These are phyloP conservation scores for Plodia interpunctella DNA, from an alignment of 1,140 invertebrate species.

Conservation along the genomic window DNA sequence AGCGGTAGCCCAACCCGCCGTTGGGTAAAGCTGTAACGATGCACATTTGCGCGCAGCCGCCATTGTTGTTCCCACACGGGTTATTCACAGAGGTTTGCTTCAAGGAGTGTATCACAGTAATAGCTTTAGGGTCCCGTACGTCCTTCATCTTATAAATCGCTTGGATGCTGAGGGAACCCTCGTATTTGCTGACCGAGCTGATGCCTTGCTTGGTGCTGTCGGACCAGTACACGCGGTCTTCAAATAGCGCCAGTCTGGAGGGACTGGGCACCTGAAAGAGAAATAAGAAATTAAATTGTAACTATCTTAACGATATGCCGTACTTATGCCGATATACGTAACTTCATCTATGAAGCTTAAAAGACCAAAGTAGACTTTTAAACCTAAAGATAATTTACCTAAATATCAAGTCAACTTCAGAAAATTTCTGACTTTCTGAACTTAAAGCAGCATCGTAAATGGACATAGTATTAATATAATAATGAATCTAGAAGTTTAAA, in stretches of 20 bases:
- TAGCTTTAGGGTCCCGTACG: constrained; percentile 89
- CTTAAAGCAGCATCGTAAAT: no score
- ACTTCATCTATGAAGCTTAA: no score
- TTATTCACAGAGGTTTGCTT: constrained; percentile 87
- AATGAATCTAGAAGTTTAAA: no score
- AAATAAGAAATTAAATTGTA: no score
- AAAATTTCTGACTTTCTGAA: no score
- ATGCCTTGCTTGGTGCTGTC: constrained; percentile 97
- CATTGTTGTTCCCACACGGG: constrained; percentile 94
- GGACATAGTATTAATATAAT: no score
- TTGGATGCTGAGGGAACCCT: constrained; percentile 85
- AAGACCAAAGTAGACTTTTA: no score
- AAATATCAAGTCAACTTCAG: no score
- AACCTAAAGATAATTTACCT: no score
- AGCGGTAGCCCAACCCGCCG: constrained; percentile 91
- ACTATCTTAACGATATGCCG: no score
- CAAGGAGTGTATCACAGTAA: constrained; percentile 88
- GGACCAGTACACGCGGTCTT: constrained; percentile 96
- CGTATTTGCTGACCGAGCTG: constrained; percentile 93
- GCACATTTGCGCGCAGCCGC: constrained; percentile 97
- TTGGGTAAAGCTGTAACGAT: constrained; percentile 89
- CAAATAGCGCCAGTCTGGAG: constrained; percentile 90
- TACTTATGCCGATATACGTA: no score
- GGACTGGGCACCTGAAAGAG: constrained; percentile 86
- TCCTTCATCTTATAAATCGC: constrained; percentile 88